Conservation (phyloP, 2,113 vertebrate species). For the Microcebus griseorufus region DNA sequence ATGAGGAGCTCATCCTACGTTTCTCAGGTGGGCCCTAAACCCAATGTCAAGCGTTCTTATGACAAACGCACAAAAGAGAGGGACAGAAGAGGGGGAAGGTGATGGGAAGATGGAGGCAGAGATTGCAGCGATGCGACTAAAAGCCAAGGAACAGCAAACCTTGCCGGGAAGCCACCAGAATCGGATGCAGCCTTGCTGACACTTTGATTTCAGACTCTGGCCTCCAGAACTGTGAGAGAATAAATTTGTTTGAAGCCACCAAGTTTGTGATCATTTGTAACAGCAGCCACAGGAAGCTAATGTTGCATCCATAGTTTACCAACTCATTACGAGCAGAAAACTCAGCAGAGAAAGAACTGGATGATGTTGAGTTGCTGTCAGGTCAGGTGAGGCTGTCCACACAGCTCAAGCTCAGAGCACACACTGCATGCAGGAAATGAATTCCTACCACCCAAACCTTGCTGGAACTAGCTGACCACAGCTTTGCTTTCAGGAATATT, state of each 20-base stretch:
- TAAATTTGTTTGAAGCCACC: background rate
- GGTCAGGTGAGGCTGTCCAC: background rate
- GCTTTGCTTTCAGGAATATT: background rate
- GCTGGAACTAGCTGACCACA: background rate
- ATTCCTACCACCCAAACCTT: background rate
- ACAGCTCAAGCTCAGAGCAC: background rate
- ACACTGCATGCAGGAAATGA: background rate
- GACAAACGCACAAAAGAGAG: background rate
- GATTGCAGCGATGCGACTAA: background rate
- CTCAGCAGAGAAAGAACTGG: background rate
- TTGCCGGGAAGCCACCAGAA: background rate
- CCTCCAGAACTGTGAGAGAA: slow-evolving; percentile 6
- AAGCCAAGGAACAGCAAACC: background rate
- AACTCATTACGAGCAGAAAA: background rate
- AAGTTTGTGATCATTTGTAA: background rate
- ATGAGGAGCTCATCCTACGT: background rate
- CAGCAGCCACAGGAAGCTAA: background rate
- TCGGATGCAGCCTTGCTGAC: background rate
- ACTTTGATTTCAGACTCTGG: background rate
- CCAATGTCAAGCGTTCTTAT: background rate
- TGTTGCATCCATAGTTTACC: background rate
- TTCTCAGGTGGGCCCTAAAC: background rate
- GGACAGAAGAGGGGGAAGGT: background rate
- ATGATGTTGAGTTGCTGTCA: background rate
- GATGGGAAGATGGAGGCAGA: background rate